These are phyloP conservation scores for Panthera leo DNA, from an alignment of 2,113 vertebrate species.

Conservation along the genomic window DNA sequence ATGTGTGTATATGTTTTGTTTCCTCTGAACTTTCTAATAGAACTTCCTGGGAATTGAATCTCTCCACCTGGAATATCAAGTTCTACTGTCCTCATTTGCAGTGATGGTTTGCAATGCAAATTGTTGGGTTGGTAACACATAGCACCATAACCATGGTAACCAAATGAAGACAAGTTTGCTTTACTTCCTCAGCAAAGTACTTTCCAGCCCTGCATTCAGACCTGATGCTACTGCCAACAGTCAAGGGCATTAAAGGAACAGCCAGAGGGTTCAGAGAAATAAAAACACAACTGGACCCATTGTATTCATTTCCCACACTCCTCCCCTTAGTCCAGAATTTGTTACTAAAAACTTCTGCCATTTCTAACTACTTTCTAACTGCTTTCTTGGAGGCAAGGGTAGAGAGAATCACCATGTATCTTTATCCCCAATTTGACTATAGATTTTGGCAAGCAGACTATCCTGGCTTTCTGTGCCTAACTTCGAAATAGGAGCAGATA, in stretches of 20 bases:
- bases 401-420: constrained; percentile 22
- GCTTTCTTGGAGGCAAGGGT: constrained; percentile 27
- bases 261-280: constrained; percentile 54
- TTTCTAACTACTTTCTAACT: not conserved
- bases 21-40: constrained; percentile 52
- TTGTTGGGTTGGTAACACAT: constrained; percentile 75
- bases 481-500: not conserved
- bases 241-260: constrained; percentile 74
- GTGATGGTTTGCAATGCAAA: constrained; percentile 88
- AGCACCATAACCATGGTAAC: constrained; percentile 85
- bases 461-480: constrained; percentile 47
- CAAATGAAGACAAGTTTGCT: constrained; percentile 83
- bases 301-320: not conserved
- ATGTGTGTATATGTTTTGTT: not conserved
- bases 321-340: not conserved
- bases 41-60: constrained; percentile 60
- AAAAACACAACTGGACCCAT: not conserved
- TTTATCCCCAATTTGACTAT: constrained; percentile 38
- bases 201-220: constrained; percentile 65
- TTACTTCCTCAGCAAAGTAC: constrained; percentile 80
- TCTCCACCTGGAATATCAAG: constrained; percentile 78
- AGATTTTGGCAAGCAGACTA: constrained; percentile 64
- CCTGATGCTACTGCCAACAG: constrained; percentile 63
- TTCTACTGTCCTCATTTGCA: constrained; percentile 75
- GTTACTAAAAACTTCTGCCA: not conserved